Evolutionary conservation across 2,113 vertebrate genomes (phyloP).

Genomic region (Eurypyga helias): DNA sequence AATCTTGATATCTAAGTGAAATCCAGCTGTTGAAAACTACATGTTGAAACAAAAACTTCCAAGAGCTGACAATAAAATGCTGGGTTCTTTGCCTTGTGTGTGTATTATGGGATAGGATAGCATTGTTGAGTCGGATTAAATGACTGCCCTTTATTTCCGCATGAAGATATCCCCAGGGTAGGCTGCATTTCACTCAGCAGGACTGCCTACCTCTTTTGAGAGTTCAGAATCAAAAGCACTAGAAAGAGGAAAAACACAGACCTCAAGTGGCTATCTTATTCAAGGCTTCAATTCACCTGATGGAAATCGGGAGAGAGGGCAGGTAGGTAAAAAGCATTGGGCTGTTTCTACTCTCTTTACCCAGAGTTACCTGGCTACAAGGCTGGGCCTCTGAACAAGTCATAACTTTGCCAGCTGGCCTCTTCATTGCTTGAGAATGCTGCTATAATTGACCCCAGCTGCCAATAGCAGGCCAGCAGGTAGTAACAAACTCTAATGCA

Average conservation of each 20-base stretch:
- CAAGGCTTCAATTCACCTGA: neutral
- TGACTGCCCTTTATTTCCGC: neutral
- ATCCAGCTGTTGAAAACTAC: neutral
- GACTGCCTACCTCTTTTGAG: neutral
- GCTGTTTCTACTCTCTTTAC: neutral
- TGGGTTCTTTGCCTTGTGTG: neutral
- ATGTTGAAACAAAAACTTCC: neutral
- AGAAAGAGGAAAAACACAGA: neutral
- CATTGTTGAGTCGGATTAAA: neutral
- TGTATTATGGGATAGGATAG: neutral
- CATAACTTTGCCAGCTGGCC: neutral
- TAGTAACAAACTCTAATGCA: slow-evolving; percentile 5
- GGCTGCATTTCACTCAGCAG: neutral
- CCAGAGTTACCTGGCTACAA: neutral
- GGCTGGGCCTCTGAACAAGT: neutral
- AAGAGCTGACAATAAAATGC: neutral
- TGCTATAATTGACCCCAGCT: neutral
- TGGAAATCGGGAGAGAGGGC: neutral
- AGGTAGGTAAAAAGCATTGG: neutral
- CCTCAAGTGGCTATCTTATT: neutral
- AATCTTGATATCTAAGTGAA: neutral
- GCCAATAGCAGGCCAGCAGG: neutral
- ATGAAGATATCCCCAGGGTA: neutral
- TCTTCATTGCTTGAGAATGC: neutral
- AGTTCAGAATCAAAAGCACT: neutral